Evolutionary conservation across 2,113 vertebrate genomes (phyloP), one percentile per base, ranked within the genome.

Genomic region (Glaucomys volans): DNA sequence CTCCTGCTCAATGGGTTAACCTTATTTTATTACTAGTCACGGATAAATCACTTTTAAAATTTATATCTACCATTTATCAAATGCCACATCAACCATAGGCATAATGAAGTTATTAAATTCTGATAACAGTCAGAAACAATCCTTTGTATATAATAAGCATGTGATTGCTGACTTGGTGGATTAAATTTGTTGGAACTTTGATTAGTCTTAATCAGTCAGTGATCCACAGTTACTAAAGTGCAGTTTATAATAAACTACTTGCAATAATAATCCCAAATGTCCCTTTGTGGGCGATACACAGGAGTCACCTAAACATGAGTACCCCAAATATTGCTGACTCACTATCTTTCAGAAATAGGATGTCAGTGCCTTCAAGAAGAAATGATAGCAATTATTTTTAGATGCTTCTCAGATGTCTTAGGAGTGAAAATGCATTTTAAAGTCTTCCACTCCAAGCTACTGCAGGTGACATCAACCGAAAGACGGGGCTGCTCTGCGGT

Each of bases 341-440:
- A 2, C 59, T 64, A 54, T 80, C 82, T 95, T 50, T 57, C 76
- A 37, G 35, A 24, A n/a, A 35, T 79, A 93, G 59, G 35, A 66
- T 74, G 64, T 37, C 32, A 57, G n/a, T 42, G 4, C 17, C 75
- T 32, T 44, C 42, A 71, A 90, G 57, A 90, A 92, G 64, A 92
- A 92, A 35, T 57, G n/a, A 37, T 79, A 87, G 22, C 52, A 20
- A 1, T 96, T 84, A 37, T 71, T 90, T 87, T 80, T 76, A 92
- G 57, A 30, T 72, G 20, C 95, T 92, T 96, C 81, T 90, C 76
- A 90, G 16, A 67, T 74, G 32, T 88, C 54, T 32, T 85, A 83
- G 47, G 44, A 66, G 90, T 71, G 44, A 66, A 62, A 62, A n/a
- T 80, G 76, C 67, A 77, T 47, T 28, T 67, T 83, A 50, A 71